These are phyloP conservation scores for Myodes glareolus DNA, from an alignment of 2,113 vertebrate genomes.

Conservation along the genomic window DNA sequence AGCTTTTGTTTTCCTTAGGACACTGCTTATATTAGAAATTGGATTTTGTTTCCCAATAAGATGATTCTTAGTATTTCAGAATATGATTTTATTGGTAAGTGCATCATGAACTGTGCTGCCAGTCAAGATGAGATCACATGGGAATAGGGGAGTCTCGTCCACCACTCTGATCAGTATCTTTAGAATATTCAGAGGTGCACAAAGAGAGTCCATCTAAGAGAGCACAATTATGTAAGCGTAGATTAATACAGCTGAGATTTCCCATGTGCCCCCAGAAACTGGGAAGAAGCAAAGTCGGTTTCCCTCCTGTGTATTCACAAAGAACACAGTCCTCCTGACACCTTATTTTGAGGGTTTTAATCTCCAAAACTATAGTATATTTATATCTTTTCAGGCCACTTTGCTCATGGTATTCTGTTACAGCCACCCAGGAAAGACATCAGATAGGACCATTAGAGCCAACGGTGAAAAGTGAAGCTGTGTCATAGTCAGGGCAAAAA, in stretches of 20 bases:
- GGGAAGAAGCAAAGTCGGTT: not conserved
- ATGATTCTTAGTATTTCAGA: not conserved
- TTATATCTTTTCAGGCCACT: not conserved
- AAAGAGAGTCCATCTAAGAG: not conserved
- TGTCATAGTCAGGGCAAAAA: not conserved
- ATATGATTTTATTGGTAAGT: not conserved
- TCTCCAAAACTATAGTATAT: not conserved
- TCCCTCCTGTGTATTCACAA: not conserved
- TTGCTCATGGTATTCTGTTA: not conserved
- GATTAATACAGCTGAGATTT: not conserved
- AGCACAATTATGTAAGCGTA: not conserved
- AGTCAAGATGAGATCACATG: not conserved
- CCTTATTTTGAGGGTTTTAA: not conserved
- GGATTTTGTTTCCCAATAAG: not conserved
- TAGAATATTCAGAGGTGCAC: not conserved
- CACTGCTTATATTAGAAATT: not conserved
- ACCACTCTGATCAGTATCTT: not conserved
- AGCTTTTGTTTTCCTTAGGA: not conserved
- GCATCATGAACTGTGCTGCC: not conserved
- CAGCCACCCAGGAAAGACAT: not conserved
- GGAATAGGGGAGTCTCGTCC: not conserved
- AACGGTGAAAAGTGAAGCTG: slow-evolving; percentile 23
- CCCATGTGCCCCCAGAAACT: not conserved
- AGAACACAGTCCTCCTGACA: not conserved
- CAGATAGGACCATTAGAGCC: not conserved